A percentile compares a stretch with the other conserved stretches of the same genome.
Conservation (phyloP, 2,797 vertebrate species). For the Botia kubotai region DNA sequence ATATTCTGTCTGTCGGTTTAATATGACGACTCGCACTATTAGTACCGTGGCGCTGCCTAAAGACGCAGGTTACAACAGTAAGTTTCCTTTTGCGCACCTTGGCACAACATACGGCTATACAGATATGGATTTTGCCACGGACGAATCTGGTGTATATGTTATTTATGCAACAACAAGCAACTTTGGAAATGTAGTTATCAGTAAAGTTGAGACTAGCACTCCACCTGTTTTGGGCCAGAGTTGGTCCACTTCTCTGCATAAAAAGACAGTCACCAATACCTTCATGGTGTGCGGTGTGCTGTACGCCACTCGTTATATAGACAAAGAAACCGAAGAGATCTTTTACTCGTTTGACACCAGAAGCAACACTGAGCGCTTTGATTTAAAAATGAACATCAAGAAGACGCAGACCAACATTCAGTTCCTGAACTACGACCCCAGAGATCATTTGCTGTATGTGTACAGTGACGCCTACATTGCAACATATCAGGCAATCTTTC, state of each 20-base stretch:
- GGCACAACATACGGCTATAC: conserved; percentile 69
- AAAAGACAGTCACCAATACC: conserved; percentile 71
- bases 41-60: conserved; percentile 64
- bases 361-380: conserved; percentile 66
- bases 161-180: conserved; percentile 71
- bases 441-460: conserved; percentile 68
- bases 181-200: conserved; percentile 76
- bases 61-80: conserved; percentile 73
- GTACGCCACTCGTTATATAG: conserved; percentile 74
- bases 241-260: conserved; percentile 74
- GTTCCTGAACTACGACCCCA: conserved; percentile 73
- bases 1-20: conserved; percentile 72
- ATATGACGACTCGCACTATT: conserved; percentile 67
- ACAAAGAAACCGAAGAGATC: conserved; percentile 71
- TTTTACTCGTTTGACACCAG: conserved; percentile 77
- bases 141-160: conserved; percentile 78
- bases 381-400: conserved; percentile 69
- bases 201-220: conserved; percentile 60
- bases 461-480: conserved; percentile 68
- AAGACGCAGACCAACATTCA: conserved; percentile 72
- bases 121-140: conserved; percentile 77
- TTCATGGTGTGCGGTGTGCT: conserved; percentile 78
- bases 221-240: conserved; percentile 57
- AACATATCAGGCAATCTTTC: conserved; percentile 70
- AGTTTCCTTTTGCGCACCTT: conserved; percentile 73